phyloP scores from a whole-genome alignment of 2,113 vertebrate genomes.

The Salvelinus sp. region DNA sequence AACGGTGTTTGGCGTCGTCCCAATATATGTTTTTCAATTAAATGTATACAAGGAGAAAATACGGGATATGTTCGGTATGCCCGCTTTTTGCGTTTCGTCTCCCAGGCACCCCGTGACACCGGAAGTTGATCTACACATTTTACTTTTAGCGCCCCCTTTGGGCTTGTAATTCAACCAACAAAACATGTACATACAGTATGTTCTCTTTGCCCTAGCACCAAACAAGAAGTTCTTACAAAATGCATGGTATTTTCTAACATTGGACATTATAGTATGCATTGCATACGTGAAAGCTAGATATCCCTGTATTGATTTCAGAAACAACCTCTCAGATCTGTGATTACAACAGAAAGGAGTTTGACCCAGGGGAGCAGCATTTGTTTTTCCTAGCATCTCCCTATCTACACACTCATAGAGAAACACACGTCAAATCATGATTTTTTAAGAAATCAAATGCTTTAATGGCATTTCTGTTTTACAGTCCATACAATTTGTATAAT shows the following conservation, averaged over 20 bases:
- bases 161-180: background rate
- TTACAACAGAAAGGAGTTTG: too few relatives aligned
- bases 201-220: background rate
- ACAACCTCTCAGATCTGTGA: too few relatives aligned
- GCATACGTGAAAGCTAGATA: too few relatives aligned
- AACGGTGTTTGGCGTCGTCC: slow-evolving; percentile 6
- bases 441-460: slow-evolving; percentile 50
- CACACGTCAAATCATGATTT: background rate
- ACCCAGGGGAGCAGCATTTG: too few relatives aligned
- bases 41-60: slow-evolving; percentile 30
- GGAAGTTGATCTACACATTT: slow-evolving; percentile 61
- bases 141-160: background rate
- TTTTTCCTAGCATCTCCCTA: too few relatives aligned
- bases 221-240: background rate
- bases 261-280: too few relatives aligned
- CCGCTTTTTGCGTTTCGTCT: slow-evolving; percentile 67
- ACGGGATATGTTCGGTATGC: slow-evolving; percentile 54
- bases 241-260: too few relatives aligned
- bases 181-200: background rate
- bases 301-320: too few relatives aligned
- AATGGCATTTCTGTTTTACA: slow-evolving; percentile 45
- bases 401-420: background rate
- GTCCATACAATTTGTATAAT: slow-evolving; percentile 24
- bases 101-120: slow-evolving; percentile 61
- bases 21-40: slow-evolving; percentile 6